Base-by-base conservation (phyloP, 2,797 vertebrate species). In the Squalus acanthias region DNA sequence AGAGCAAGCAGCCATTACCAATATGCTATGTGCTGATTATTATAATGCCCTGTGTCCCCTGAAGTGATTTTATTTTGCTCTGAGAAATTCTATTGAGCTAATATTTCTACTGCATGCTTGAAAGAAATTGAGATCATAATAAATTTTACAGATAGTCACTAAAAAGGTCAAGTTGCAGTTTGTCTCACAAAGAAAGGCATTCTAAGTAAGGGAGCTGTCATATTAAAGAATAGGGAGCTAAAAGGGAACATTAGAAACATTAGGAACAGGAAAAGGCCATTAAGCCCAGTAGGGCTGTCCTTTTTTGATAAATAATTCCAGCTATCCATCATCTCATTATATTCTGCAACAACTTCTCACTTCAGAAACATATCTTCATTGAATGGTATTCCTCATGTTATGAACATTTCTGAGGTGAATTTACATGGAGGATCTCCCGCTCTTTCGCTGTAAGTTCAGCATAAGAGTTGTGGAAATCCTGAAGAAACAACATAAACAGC, bases 61-160 rank as follows among this genome's bases (percentile, higher is more conserved):
- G 94, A 74, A 95, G 70, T 95, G 65, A 95, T 95, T 95, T 95
- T 95, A 95, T 95, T 95, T 76, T 74, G 70, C 50, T 95, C 70
- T 74, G 70, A 74, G 12, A 95, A 74, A 57, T 95, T 95, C 69
- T 76, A 95, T 46, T 95, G 12, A 60, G 50, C 69, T 95, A 74
- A 76, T 74, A 95, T 76, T 76, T 95, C 72, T 76, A 60, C 5
- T 53, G 94, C 94, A 95, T 95, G 50, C 69, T 76, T 95, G 70
- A 95, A 76, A 95, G 94, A 95, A 76, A 76, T 76, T 95, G 26
- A 53, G 72, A 95, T 95, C 94, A 95, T 94, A 60, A 46, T 95
- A 70, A 74, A 74, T 72, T 95, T 95, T 70, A 57, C 94, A 95
- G 70, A 33, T 57, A 29, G 94, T 95, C 94, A 69, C 91, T 69